Evolutionary conservation across 2,797 vertebrate species (phyloP).

Genomic region (Mallotus villosus): DNA sequence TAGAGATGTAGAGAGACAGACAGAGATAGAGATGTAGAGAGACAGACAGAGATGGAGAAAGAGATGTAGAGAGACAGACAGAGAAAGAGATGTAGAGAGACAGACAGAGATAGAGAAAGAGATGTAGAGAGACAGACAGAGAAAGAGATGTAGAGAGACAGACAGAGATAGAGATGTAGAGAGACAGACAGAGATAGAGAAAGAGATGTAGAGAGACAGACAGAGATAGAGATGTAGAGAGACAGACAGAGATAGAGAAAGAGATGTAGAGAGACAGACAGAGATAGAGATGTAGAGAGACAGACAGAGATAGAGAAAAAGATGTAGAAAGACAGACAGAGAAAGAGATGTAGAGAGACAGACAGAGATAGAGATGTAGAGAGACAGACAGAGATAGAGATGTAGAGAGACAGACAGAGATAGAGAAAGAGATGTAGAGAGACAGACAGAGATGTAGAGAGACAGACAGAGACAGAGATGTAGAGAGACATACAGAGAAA

Average conservation of each 20-base stretch:
- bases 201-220: too few relatives aligned
- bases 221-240: slow-evolving; percentile 35
- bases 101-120: slow-evolving; percentile 29
- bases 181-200: not conserved
- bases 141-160: too few relatives aligned
- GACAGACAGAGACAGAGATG: not conserved
- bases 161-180: slow-evolving; percentile 35
- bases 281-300: slow-evolving; percentile 30
- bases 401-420: not conserved
- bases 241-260: not conserved
- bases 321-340: too few relatives aligned
- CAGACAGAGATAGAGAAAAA: not conserved
- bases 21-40: slow-evolving; percentile 35
- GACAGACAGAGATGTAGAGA: slow-evolving; percentile 28
- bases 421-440: too few relatives aligned
- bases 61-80: too few relatives aligned
- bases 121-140: slow-evolving; percentile 2
- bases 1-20: too few relatives aligned
- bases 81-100: slow-evolving; percentile 30
- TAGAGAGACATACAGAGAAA: too few relatives aligned
- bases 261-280: too few relatives aligned
- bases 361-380: not conserved
- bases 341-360: slow-evolving; percentile 24
- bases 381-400: slow-evolving; percentile 43
- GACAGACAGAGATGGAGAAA: not conserved